These are phyloP conservation scores for Leucoraja erinaceus DNA, from an alignment of 2,113 vertebrate genomes.

Conservation along the genomic window DNA sequence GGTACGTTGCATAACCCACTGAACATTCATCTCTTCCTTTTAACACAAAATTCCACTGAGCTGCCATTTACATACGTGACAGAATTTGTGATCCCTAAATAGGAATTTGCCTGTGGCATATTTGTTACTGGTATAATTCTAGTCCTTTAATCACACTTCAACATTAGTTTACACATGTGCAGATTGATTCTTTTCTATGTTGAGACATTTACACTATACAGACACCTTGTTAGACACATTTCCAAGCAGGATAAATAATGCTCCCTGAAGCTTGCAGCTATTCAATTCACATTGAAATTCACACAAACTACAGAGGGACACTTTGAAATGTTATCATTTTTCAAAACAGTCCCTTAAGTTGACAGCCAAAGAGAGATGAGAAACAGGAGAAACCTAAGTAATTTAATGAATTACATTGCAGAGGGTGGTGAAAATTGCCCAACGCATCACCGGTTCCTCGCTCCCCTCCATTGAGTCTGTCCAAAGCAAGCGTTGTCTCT, in stretches of 20 bases:
- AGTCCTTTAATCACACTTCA: not conserved
- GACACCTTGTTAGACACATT: not conserved
- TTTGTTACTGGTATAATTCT: not conserved
- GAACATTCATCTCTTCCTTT: not conserved
- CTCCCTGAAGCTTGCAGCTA: not conserved
- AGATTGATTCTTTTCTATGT: not conserved
- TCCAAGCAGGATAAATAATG: not conserved
- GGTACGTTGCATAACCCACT: not conserved
- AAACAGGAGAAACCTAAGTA: not conserved
- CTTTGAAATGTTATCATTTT: not conserved
- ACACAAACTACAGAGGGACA: not conserved
- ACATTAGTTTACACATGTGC: not conserved
- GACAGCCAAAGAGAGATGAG: not conserved
- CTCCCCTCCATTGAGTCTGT: too few relatives aligned
- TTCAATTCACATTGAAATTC: not conserved
- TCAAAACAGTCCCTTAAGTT: not conserved
- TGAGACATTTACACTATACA: not conserved
- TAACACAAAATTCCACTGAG: not conserved
- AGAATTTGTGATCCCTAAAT: not conserved
- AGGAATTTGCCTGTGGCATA: not conserved
- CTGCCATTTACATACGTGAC: not conserved
- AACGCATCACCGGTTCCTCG: too few relatives aligned
- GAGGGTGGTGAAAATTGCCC: too few relatives aligned
- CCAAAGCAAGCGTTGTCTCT: too few relatives aligned
- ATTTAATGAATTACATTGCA: too few relatives aligned